Base-by-base conservation (phyloP, 1,140 invertebrate species). In the Anadara kagoshimensis region DNA sequence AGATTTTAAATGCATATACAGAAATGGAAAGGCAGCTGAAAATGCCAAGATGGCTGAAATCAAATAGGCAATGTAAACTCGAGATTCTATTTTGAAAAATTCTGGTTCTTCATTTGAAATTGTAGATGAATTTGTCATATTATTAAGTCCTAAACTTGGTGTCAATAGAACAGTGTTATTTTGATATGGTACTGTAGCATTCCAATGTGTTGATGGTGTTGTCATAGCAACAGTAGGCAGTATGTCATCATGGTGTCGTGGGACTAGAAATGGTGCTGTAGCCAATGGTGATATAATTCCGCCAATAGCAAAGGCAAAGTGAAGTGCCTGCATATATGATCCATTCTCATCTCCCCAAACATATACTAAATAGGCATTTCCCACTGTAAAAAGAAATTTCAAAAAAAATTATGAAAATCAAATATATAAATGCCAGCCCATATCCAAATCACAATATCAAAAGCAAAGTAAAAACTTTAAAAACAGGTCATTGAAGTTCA, bases 241-340 rank as follows among this genome's bases (percentile, higher is more conserved):
- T 43, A 68, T 29, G n/a, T 26, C 62, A 24, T 20, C 20, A 11
- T 73, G 29, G 18, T 26, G 56, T 22, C 24, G 67, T n/a, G 72
- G 69, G 11, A 67, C 69, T 24, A 83, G 73, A 63, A 83, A 83
- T 11, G 79, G 82, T 51, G 75, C 76, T 22, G 80, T 76, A 54
- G 79, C 69, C 36, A 83, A 68, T 53, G 82, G 82, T 22, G 78
- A 72, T 12, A 83, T 14, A 29, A 80, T 73, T 47, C 82, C 82
- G 20, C 82, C 82, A 51, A 82, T 18, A 24, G 78, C 78, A 45
- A 78, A 83, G 20, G 66, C 73, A 64, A 83, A 83, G 58, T 83
- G 80, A 3, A 80, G 49, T 14, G 75, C 74, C 57, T 83, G 82
- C 75, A 82, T 82, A n/a, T 66, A 80, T 3, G 76, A 64, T 26